These are phyloP conservation scores for Callimorpha dominula DNA, from an alignment of 2,888 invertebrate genomes.

Conservation along the genomic window DNA sequence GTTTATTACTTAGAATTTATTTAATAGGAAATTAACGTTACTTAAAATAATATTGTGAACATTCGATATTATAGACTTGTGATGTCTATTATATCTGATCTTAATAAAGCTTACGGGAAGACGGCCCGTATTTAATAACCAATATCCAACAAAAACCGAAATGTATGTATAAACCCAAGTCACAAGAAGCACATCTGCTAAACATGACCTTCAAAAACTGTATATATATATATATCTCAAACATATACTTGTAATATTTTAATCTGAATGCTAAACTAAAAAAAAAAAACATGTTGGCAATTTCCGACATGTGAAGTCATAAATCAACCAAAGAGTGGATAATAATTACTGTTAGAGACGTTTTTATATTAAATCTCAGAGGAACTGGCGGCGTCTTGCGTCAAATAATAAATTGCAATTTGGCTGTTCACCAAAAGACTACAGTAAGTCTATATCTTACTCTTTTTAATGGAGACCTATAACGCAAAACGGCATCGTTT, in stretches of 20 bases:
- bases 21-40: too few species aligned
- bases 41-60: too few species aligned
- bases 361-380: slow-evolving; percentile 59
- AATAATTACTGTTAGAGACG: slow-evolving; percentile 55
- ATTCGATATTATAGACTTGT: neutral
- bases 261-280: slow-evolving; percentile 30
- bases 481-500: slow-evolving; percentile 18
- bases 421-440: slow-evolving; percentile 66
- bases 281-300: slow-evolving; percentile 24
- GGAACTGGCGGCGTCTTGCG: slow-evolving; percentile 58
- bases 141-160: neutral
- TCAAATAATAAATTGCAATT: slow-evolving; percentile 72
- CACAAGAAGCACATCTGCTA: neutral
- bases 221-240: slow-evolving; percentile 13
- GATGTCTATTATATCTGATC: neutral
- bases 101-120: neutral
- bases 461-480: slow-evolving; percentile 47
- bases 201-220: slow-evolving; percentile 21
- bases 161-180: neutral
- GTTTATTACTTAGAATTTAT: too few species aligned
- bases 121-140: neutral
- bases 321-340: slow-evolving; percentile 54
- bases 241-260: slow-evolving; percentile 27
- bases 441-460: slow-evolving; percentile 48
- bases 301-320: slow-evolving; percentile 41